Percentiles rank a stretch among this genome's conserved stretches.
Conservation (phyloP, 2,113 vertebrate species). For the Sigmodon hispidus region DNA sequence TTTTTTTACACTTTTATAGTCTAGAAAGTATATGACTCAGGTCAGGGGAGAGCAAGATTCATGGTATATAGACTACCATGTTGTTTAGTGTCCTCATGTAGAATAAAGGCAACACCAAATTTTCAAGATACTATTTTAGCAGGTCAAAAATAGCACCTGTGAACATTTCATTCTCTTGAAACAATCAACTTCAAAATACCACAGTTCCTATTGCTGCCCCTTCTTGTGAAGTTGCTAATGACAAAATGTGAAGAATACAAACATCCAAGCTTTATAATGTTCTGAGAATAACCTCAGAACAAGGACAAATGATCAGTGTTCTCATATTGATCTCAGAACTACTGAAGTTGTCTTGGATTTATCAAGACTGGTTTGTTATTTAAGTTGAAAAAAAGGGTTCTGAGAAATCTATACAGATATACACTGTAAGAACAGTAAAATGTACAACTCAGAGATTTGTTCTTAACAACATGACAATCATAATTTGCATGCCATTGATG, state of each 20-base stretch:
- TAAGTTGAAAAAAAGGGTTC: background rate
- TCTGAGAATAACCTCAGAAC: background rate
- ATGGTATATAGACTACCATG: background rate
- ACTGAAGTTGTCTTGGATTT: background rate
- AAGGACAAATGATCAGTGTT: background rate
- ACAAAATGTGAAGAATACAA: background rate
- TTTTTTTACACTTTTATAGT: background rate
- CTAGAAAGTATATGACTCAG: background rate
- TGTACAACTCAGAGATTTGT: background rate
- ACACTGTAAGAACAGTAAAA: background rate
- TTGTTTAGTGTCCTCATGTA: background rate
- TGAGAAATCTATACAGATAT: background rate
- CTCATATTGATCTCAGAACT: background rate
- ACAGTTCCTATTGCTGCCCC: background rate
- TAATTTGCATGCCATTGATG: background rate
- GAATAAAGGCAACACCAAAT: background rate
- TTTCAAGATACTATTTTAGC: too few relatives aligned
- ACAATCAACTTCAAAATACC: background rate
- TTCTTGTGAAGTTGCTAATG: background rate
- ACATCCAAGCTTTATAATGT: background rate
- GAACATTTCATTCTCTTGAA: background rate
- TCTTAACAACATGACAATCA: background rate
- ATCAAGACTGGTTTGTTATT: background rate
- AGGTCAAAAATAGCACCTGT: background rate
- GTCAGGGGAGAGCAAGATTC: accelerated